Evolutionary conservation across 2,113 vertebrate genomes (phyloP).

Genomic region (Smithornis capensis): DNA sequence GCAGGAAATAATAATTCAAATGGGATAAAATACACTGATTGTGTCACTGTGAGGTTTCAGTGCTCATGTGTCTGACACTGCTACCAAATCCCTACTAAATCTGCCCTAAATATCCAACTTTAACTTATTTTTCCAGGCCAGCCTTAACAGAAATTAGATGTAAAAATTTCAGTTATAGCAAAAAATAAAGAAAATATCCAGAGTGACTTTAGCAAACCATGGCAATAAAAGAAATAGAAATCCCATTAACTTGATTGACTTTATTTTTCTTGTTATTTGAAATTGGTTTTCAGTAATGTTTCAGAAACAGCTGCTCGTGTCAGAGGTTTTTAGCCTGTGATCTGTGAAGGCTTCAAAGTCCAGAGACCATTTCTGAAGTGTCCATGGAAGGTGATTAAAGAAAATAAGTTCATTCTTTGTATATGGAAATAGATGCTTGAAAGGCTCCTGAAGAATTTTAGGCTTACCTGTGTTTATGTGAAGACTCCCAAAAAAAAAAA

Average conservation of each 20-base stretch:
- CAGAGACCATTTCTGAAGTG: not conserved
- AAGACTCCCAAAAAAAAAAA: not conserved
- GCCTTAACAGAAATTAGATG: not conserved
- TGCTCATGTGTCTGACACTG: not conserved
- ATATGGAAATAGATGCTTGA: not conserved
- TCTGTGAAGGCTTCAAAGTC: not conserved
- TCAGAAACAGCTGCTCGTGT: not conserved
- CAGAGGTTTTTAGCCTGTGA: not conserved
- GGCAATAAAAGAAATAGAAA: not conserved
- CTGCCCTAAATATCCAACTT: not conserved
- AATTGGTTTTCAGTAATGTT: not conserved
- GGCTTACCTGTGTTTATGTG: not conserved
- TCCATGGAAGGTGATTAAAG: not conserved
- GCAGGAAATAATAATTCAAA: not conserved
- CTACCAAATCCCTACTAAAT: not conserved
- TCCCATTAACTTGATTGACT: fast-evolving
- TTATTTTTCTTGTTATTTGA: not conserved
- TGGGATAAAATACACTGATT: not conserved
- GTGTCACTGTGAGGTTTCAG: not conserved
- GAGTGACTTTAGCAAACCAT: not conserved
- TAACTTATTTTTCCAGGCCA: not conserved
- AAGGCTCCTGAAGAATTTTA: not conserved
- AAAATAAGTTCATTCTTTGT: not conserved
- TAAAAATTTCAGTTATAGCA: not conserved
- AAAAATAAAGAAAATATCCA: not conserved